Conservation (phyloP, 2,888 invertebrate genomes). For the Drosophila flavopinicola region DNA sequence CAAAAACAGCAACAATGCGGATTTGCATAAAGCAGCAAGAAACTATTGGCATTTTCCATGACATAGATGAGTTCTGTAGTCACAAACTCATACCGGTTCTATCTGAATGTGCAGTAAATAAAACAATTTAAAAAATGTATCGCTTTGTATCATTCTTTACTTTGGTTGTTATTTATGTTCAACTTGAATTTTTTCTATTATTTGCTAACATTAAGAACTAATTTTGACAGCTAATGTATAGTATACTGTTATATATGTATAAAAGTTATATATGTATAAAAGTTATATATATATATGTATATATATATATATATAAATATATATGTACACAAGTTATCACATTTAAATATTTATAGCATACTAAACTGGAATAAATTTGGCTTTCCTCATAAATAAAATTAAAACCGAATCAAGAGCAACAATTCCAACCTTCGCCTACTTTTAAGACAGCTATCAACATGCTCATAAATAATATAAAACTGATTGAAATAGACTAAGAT, state of each 20-base stretch:
- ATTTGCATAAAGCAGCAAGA: not conserved
- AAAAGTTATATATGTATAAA: not conserved
- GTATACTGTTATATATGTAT: not conserved
- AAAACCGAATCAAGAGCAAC: constrained; percentile 4
- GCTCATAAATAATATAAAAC: constrained; percentile 28
- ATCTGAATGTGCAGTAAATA: not conserved
- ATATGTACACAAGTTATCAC: not conserved
- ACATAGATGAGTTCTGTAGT: not conserved
- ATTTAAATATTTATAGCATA: not conserved
- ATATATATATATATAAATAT: not conserved
- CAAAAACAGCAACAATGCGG: not conserved
- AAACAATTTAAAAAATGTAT: too few relatives aligned
- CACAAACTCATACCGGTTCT: not conserved
- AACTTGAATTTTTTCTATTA: too few relatives aligned
- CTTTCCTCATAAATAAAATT: constrained; percentile 16
- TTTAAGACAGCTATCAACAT: constrained; percentile 25
- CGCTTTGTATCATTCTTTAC: not conserved
- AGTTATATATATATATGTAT: not conserved
- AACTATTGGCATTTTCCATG: not conserved
- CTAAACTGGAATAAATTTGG: constrained; percentile 10
- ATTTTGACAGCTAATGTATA: too few relatives aligned
- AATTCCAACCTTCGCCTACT: constrained; percentile 54
- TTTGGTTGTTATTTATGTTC: not conserved
- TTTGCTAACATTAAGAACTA: too few relatives aligned
- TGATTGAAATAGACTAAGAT: constrained; percentile 8